phyloP scores from a whole-genome alignment of 2,113 vertebrate species.

The Caretta caretta region DNA sequence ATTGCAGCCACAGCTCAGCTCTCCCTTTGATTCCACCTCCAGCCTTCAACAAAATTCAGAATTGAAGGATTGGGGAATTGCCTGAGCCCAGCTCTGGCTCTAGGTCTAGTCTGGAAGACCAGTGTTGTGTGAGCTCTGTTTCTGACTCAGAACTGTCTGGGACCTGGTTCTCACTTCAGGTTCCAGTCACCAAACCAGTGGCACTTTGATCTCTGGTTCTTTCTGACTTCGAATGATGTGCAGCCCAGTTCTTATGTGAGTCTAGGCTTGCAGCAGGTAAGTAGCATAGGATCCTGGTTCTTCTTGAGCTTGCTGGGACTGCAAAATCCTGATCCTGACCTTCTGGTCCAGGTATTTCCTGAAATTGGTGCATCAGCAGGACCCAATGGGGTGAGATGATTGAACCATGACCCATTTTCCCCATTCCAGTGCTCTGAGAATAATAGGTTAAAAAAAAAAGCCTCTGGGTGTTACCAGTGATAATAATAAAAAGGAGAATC shows the following conservation, averaged over 20 bases:
- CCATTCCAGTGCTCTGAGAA: neutral
- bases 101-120: neutral
- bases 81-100: neutral
- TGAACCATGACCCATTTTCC: rapidly evolving
- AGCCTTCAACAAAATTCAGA: rapidly evolving
- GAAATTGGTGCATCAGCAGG: neutral
- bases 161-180: neutral
- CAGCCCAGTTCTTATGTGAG: neutral
- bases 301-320: neutral
- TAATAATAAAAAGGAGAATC: neutral
- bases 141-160: neutral
- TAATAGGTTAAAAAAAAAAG: neutral
- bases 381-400: rapidly evolving
- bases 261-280: neutral
- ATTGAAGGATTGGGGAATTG: neutral
- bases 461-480: neutral
- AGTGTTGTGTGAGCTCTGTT: neutral
- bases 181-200: neutral
- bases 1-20: neutral
- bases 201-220: neutral
- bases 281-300: rapidly evolving
- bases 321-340: no score
- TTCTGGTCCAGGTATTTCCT: neutral
- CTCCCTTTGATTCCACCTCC: neutral
- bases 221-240: neutral